Conservation (phyloP, 2,113 vertebrate species). For the Cottus gobio region DNA sequence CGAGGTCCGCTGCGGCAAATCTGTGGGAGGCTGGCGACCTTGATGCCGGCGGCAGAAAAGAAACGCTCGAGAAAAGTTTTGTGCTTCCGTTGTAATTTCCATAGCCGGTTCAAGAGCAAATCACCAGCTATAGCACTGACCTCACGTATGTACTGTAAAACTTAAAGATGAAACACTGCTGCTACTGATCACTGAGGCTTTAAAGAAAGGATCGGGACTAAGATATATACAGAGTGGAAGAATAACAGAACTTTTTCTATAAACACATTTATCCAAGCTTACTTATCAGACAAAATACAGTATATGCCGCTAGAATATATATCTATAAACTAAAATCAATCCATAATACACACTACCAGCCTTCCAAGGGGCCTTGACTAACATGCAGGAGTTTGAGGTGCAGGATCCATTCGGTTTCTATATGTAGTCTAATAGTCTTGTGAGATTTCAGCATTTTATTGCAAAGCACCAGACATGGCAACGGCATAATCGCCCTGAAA, state of each 20-base stretch:
- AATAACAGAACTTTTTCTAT: background rate
- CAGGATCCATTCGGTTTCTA: too few relatives aligned
- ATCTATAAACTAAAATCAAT: too few relatives aligned
- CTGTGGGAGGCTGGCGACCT: constrained; percentile 16
- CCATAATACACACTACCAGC: background rate
- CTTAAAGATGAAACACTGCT: background rate
- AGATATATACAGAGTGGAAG: too few relatives aligned
- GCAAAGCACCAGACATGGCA: background rate
- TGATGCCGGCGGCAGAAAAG: background rate
- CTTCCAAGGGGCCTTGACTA: background rate
- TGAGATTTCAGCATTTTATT: background rate
- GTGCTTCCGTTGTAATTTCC: background rate
- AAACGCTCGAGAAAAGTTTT: background rate
- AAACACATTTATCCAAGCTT: background rate
- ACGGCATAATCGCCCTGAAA: background rate
- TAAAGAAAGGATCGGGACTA: background rate
- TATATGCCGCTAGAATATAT: background rate
- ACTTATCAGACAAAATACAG: background rate
- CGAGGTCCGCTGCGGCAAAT: background rate
- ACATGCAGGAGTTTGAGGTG: background rate
- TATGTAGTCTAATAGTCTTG: too few relatives aligned
- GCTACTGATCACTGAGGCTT: background rate
- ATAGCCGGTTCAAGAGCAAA: background rate
- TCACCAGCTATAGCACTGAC: background rate
- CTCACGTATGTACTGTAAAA: too few relatives aligned